Evolutionary conservation across 2,797 vertebrate genomes (phyloP).

Genomic region (Poeciliopsis gracilis): DNA sequence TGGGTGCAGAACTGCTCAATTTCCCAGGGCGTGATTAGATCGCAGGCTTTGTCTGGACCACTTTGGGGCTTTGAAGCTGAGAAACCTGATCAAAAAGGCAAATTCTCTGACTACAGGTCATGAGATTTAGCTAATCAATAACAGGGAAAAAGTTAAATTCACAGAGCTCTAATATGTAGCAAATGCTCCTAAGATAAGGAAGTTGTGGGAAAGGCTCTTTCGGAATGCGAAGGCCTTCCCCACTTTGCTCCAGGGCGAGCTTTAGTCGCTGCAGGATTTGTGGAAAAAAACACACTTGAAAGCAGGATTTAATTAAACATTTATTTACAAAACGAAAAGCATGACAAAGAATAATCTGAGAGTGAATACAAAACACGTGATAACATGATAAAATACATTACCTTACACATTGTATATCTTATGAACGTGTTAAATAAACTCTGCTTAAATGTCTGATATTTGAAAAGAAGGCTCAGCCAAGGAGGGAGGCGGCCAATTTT

Average conservation of each 20-base stretch:
- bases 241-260: constrained; percentile 7
- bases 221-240: constrained; percentile 49
- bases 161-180: constrained; percentile 30
- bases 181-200: constrained; percentile 44
- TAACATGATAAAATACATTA: constrained; percentile 88
- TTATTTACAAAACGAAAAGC: constrained; percentile 92
- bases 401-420: constrained; percentile 78
- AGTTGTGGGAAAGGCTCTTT: constrained; percentile 72
- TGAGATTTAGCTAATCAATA: constrained; percentile 48
- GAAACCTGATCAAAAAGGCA: constrained; percentile 52
- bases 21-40: constrained; percentile 40
- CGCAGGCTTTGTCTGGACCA: constrained; percentile 43
- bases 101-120: constrained; percentile 44
- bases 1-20: constrained; percentile 28
- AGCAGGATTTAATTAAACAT: constrained; percentile 76
- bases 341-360: constrained; percentile 83
- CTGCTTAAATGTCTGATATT: constrained; percentile 48
- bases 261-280: constrained; percentile 10
- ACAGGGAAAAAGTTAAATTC: constrained; percentile 40
- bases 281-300: constrained; percentile 6
- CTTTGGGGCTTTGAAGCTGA: constrained; percentile 39
- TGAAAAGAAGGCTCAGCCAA: constrained; percentile 50
- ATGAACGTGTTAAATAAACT: constrained; percentile 75
- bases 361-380: constrained; percentile 88
- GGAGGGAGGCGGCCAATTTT: constrained; percentile 60